Evolutionary conservation across 1,140 invertebrate genomes (phyloP).

Genomic region (Tenebrio molitor): DNA sequence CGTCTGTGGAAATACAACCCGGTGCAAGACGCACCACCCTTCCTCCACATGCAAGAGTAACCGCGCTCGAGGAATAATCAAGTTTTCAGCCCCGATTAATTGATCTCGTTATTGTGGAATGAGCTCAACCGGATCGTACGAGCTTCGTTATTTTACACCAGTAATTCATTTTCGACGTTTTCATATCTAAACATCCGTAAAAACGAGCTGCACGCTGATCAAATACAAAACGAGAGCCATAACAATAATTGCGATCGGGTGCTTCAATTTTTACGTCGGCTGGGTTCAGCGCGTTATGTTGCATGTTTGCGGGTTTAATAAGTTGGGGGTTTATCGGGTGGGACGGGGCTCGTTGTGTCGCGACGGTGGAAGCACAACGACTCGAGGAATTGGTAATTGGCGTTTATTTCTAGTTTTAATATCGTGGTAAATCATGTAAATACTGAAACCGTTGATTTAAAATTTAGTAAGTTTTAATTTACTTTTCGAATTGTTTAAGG

Average conservation of each 20-base stretch:
- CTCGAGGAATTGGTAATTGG: too few species aligned
- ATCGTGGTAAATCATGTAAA: too few species aligned
- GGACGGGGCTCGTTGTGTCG: too few species aligned
- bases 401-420: too few species aligned
- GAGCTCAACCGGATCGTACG: slow-evolving; percentile 40
- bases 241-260: slow-evolving; percentile 33
- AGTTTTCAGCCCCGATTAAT: slow-evolving; percentile 34
- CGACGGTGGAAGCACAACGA: too few species aligned
- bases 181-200: slow-evolving; percentile 43
- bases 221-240: slow-evolving; percentile 40
- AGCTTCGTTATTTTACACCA: slow-evolving; percentile 47
- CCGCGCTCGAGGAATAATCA: slow-evolving; percentile 18
- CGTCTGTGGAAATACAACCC: not conserved
- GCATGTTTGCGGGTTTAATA: slow-evolving; percentile 20
- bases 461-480: too few species aligned
- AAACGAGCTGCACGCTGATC: slow-evolving; percentile 38
- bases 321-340: not conserved
- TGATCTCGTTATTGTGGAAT: slow-evolving; percentile 48
- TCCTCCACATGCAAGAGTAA: not conserved
- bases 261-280: slow-evolving; percentile 21
- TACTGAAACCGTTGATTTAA: too few species aligned
- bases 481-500: too few species aligned
- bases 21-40: too few species aligned
- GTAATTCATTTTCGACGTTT: slow-evolving; percentile 43
- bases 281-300: slow-evolving; percentile 15